Evolutionary conservation across 2,113 vertebrate species (phyloP).

Genomic region (Halcyon senegalensis): DNA sequence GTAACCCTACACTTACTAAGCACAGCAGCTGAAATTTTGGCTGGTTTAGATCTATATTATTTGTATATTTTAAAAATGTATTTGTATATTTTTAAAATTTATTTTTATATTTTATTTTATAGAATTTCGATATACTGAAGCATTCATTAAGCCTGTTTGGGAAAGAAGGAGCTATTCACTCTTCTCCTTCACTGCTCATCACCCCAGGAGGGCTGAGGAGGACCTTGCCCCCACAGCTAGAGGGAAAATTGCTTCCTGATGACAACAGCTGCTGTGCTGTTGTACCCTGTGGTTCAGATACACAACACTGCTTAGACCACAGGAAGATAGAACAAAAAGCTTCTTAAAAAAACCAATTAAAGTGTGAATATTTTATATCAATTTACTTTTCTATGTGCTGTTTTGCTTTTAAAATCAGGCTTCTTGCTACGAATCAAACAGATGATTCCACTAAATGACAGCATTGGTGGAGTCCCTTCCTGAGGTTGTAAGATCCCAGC

Average conservation of each 20-base stretch:
- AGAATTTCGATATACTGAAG: not conserved
- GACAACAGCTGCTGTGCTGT: not conserved
- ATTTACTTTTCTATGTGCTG: not conserved
- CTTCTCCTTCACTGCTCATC: not conserved
- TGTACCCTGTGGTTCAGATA: not conserved
- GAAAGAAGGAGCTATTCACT: not conserved
- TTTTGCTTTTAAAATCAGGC: not conserved
- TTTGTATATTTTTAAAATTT: too few relatives aligned
- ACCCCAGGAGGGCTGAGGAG: not conserved
- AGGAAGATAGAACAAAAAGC: not conserved
- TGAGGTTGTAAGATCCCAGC: not conserved
- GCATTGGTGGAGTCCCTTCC: not conserved
- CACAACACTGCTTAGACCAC: not conserved
- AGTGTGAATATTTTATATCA: accelerated
- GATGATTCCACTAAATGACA: not conserved
- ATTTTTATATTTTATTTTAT: not conserved
- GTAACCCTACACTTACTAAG: not conserved
- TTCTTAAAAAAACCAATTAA: not conserved
- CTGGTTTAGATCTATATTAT: not conserved
- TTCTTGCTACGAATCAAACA: not conserved
- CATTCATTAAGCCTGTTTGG: not conserved
- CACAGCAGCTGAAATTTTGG: not conserved
- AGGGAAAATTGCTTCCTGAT: not conserved
- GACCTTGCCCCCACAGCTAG: not conserved
- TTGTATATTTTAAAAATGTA: not conserved